Base-by-base conservation (phyloP, 2,797 vertebrate species). In the Spea hammondii region DNA sequence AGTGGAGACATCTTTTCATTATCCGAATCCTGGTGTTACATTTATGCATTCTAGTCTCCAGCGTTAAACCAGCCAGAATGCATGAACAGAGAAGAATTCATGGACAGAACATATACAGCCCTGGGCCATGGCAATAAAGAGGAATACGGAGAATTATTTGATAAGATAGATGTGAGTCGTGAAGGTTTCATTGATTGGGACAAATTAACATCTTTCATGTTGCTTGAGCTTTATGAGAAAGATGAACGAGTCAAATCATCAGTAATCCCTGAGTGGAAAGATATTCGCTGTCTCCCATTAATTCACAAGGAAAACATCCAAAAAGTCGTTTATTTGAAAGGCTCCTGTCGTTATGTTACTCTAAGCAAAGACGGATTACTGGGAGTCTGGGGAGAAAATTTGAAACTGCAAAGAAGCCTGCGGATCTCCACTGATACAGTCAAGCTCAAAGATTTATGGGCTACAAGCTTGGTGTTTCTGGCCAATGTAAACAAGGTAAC, bases 401-500 rank as follows among this genome's bases (percentile, higher is more conserved):
- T 95, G 85, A 91, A 89, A 32, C 85, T 92, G 17, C 86, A 93
- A 73, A 88, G 88, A 85, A 88, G 86, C 10, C 81, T 91, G 78
- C 91, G 87, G 50, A 89, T 96, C 67, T 88, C 87, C 53, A 93
- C 93, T 72, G 91, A 92, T 85, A 87, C 89, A 0, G 90, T 91
- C 69, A 86, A 86, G 76, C 89, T 91, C 75, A 94, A 92, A 87
- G 91, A 95, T 87, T 90, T 95, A 44, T 95, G 94, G 94, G 94
- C 94, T 78, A 95, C 95, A 0, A 92, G 92, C 68, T 69, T 93
- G 86, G 92, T 91, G 83, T 86, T 91, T 79, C 85, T 96, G 81
- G 89, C 88, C 85, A 95, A 95, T 50, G 83, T 92, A 7, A 89
- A 94, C 86, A 94, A 95, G 94, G 95, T 95, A 86, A 72, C 83